phyloP scores from a whole-genome alignment of 2,888 invertebrate species.

The Adelognathus sp. region DNA sequence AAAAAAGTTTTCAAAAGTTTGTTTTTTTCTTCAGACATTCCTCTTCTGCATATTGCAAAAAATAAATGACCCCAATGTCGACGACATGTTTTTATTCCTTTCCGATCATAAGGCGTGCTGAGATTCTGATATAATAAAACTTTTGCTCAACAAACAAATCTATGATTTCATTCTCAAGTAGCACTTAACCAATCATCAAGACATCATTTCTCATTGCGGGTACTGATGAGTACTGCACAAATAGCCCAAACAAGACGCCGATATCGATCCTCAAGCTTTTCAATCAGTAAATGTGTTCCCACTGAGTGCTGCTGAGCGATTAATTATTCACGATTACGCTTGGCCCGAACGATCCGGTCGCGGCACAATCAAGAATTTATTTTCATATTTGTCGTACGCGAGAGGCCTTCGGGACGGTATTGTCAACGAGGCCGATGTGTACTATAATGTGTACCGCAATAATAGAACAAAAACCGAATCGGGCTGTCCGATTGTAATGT shows the following conservation, averaged over 20 bases:
- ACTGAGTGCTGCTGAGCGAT: background rate
- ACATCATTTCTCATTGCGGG: background rate
- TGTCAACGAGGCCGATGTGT: background rate
- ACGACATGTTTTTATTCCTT: no score
- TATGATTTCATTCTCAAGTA: no score
- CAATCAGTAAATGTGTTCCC: background rate
- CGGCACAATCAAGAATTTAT: background rate
- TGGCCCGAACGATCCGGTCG: background rate
- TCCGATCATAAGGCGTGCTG: no score
- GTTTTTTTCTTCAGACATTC: no score
- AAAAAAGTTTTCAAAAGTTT: no score
- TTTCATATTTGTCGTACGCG: background rate
- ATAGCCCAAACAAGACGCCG: background rate
- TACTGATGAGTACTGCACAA: background rate
- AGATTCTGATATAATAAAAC: no score
- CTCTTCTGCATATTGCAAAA: no score
- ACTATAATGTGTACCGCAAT: background rate
- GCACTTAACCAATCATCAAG: background rate
- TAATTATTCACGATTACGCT: background rate
- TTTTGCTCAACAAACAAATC: no score
- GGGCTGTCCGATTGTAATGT: background rate
- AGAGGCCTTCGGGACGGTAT: no score
- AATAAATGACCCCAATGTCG: no score
- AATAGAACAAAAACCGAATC: background rate
- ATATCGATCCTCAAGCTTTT: background rate